Conservation (phyloP, 2,113 vertebrate genomes). For the Callorhinus ursinus region DNA sequence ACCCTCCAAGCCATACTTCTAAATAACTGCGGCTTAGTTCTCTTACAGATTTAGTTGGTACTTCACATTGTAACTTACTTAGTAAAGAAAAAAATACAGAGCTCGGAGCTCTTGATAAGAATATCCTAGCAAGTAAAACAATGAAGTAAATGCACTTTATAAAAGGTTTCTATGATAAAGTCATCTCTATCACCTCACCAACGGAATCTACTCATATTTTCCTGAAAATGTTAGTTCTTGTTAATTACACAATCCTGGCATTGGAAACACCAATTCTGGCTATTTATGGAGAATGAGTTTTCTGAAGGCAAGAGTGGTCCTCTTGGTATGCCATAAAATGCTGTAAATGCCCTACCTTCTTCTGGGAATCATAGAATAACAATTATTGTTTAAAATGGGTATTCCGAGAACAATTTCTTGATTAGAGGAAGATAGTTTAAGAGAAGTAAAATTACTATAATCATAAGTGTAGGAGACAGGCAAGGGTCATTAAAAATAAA, state of each 20-base stretch:
- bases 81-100: background rate
- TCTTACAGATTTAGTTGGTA: slow-evolving; percentile 37
- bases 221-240: slow-evolving; percentile 21
- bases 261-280: background rate
- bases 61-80: background rate
- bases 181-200: background rate
- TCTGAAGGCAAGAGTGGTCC: background rate
- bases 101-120: background rate
- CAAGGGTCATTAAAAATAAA: background rate
- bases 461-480: background rate
- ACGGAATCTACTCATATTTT: background rate
- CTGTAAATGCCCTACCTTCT: background rate
- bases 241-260: background rate
- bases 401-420: background rate
- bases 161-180: background rate
- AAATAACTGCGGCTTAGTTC: slow-evolving; percentile 10
- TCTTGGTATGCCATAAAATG: background rate
- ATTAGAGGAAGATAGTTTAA: slow-evolving; percentile 7
- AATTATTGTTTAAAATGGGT: background rate
- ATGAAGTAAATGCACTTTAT: background rate
- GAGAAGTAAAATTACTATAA: slow-evolving; percentile 22
- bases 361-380: background rate
- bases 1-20: background rate
- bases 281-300: background rate
- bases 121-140: slow-evolving; percentile 47